A percentile compares a stretch with the other conserved stretches of the same genome.
These are phyloP conservation scores for Zaprionus camerounensis DNA, from an alignment of 1,140 invertebrate genomes.

Conservation along the genomic window DNA sequence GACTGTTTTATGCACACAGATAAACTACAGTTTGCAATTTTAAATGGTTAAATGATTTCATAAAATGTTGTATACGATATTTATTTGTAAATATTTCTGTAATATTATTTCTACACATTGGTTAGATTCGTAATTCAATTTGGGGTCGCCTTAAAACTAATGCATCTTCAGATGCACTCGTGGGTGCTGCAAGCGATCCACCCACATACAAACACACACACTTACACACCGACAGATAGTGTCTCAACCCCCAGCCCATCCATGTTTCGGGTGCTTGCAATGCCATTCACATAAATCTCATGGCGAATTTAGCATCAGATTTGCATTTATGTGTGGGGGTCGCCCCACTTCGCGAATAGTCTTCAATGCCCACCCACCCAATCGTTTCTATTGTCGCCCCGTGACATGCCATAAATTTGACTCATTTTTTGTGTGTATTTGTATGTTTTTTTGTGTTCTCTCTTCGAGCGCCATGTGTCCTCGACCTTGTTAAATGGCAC, in stretches of 20 bases:
- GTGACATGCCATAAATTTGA: conserved; percentile 64
- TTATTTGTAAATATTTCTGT: background rate
- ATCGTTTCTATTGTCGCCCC: conserved; percentile 13
- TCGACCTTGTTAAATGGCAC: conserved; percentile 65
- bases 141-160: conserved; percentile 19
- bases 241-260: background rate
- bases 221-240: background rate
- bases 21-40: background rate
- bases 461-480: conserved; percentile 44
- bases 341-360: conserved; percentile 29
- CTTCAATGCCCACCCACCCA: conserved; percentile 36
- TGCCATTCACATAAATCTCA: conserved; percentile 62
- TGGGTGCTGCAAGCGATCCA: conserved; percentile 16
- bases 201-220: background rate
- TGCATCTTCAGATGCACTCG: conserved; percentile 40
- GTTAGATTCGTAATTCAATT: background rate
- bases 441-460: conserved; percentile 32
- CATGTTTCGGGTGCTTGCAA: conserved; percentile 31
- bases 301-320: conserved; percentile 69
- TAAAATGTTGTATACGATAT: background rate
- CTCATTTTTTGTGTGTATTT: conserved; percentile 38
- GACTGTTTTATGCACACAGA: background rate
- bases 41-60: background rate
- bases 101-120: background rate
- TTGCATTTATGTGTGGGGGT: conserved; percentile 53